phyloP scores from a whole-genome alignment of 2,888 invertebrate species.

The Embidobia sp. region DNA sequence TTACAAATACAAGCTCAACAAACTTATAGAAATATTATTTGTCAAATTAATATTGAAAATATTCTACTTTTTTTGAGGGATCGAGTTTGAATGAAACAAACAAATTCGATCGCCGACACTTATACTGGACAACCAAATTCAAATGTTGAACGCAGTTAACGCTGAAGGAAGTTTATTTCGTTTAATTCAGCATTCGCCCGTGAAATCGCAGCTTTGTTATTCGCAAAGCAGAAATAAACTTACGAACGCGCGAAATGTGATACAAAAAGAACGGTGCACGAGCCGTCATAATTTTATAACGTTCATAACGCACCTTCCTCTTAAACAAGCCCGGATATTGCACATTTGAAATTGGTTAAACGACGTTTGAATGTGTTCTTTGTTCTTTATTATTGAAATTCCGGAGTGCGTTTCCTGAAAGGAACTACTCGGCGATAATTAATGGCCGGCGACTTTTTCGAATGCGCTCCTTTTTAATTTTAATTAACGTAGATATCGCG shows the following conservation, averaged over 20 bases:
- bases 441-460: constrained; percentile 13
- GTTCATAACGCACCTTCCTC: too few relatives aligned
- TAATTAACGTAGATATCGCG: constrained; percentile 3
- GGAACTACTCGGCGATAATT: constrained; percentile 20
- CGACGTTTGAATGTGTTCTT: too few relatives aligned
- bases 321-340: too few relatives aligned
- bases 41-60: too few relatives aligned
- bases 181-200: constrained; percentile 18
- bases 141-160: constrained; percentile 16
- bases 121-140: constrained; percentile 12
- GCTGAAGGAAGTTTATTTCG: constrained; percentile 16
- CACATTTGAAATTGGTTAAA: too few relatives aligned
- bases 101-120: constrained; percentile 4
- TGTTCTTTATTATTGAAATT: too few relatives aligned
- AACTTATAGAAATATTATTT: too few relatives aligned
- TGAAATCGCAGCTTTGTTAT: constrained; percentile 9
- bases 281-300: neutral
- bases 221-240: constrained; percentile 17
- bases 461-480: constrained; percentile 3
- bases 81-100: too few relatives aligned
- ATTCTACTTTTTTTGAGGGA: too few relatives aligned
- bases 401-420: too few relatives aligned
- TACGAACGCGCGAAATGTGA: neutral
- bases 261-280: neutral
- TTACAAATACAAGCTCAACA: too few relatives aligned